Percentiles rank a stretch among this genome's conserved stretches.
These are phyloP conservation scores for Romanogobio albipinnatus DNA, from an alignment of 2,113 vertebrate genomes.

Conservation along the genomic window DNA sequence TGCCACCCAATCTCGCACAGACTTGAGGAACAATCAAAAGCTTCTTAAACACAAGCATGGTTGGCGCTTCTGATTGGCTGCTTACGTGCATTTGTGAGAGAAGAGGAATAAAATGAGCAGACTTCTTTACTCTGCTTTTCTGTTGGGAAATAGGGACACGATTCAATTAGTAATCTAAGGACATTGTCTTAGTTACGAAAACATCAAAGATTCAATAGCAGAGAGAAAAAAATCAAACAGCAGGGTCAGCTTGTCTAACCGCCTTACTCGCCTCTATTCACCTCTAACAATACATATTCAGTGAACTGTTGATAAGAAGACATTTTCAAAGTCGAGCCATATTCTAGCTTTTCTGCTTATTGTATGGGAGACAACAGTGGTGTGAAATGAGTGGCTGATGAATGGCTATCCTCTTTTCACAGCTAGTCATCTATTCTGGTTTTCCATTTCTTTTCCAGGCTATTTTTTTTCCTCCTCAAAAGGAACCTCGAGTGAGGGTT, in stretches of 20 bases:
- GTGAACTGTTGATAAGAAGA: slow-evolving; percentile 48
- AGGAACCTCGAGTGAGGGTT: slow-evolving; percentile 36
- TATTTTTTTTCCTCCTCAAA: slow-evolving; percentile 30
- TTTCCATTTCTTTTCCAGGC: slow-evolving; percentile 40
- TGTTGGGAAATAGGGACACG: not conserved
- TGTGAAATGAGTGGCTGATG: slow-evolving; percentile 5
- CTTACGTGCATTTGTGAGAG: not conserved
- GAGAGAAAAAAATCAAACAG: not conserved
- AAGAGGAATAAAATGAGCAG: slow-evolving; percentile 41
- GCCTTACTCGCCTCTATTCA: slow-evolving; percentile 12
- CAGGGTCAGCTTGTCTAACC: not conserved
- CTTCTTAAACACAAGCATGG: not conserved
- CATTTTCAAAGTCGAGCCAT: slow-evolving; percentile 40
- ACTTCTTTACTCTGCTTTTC: not conserved
- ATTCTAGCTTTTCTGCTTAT: slow-evolving; percentile 14
- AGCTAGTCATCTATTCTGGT: slow-evolving; percentile 15
- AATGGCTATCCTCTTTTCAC: slow-evolving; percentile 23
- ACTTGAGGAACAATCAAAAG: not conserved
- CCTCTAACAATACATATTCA: slow-evolving; percentile 29
- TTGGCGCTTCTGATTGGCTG: not conserved
- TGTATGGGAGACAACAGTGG: slow-evolving; percentile 12
- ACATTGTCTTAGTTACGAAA: not conserved
- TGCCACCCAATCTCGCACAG: not conserved
- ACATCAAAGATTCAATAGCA: not conserved
- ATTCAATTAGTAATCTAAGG: not conserved